Percentiles rank a stretch among this genome's conserved stretches.
Evolutionary conservation across 2,888 invertebrate species (phyloP).

Genomic region (Synanthedon vespiformis): DNA sequence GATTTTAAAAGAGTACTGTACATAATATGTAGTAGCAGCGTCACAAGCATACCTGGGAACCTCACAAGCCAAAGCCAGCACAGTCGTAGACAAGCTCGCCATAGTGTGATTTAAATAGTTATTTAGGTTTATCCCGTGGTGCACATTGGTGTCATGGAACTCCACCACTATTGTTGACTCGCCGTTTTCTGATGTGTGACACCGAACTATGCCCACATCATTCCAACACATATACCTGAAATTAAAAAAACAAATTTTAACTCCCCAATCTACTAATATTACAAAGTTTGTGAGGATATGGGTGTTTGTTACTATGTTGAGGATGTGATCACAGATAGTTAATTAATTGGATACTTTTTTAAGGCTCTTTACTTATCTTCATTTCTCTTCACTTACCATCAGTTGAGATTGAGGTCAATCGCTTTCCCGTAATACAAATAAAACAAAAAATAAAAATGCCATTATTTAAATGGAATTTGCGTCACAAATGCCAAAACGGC

Average conservation of each 20-base stretch:
- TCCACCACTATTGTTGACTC: constrained; percentile 92
- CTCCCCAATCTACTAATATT: no score
- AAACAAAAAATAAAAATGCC: no score
- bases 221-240: constrained; percentile 88
- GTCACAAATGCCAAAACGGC: no score
- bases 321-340: no score
- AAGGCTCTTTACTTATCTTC: no score
- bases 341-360: no score
- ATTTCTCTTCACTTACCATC: no score
- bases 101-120: constrained; percentile 89
- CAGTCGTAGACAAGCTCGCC: constrained; percentile 86
- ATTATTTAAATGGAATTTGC: no score
- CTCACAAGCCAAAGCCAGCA: constrained; percentile 82
- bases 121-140: constrained; percentile 89
- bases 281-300: background rate
- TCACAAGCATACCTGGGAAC: constrained; percentile 68
- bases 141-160: constrained; percentile 91
- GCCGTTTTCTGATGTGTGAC: constrained; percentile 77
- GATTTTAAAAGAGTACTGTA: no score
- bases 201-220: constrained; percentile 88
- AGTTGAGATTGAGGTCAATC: no score
- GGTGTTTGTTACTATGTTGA: background rate
- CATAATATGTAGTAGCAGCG: no score
- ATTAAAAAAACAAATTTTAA: constrained; percentile 5
- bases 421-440: no score